Conservation (phyloP, 2,888 invertebrate species). For the Malachius bipustulatus region DNA sequence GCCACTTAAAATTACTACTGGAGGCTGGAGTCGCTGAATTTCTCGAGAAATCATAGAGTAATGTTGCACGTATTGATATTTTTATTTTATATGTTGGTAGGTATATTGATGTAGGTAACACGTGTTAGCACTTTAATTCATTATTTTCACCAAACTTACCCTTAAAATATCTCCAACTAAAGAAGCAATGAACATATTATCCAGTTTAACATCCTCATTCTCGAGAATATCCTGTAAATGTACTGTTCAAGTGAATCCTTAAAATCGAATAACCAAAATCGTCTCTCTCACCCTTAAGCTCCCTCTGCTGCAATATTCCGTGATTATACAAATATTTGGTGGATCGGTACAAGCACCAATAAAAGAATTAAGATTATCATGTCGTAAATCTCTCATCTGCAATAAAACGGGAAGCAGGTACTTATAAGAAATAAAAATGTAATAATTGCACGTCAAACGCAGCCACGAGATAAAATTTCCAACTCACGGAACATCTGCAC, state of each 20-base stretch:
- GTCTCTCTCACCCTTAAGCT: constrained; percentile 65
- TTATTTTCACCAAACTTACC: constrained; percentile 43
- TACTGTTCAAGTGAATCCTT: constrained; percentile 9
- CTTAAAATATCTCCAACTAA: constrained; percentile 88
- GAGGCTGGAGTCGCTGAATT: too few relatives aligned
- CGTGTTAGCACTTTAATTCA: not conserved
- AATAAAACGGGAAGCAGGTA: too few relatives aligned
- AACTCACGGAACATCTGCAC: too few relatives aligned
- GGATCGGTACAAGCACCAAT: constrained; percentile 87
- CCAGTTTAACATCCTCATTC: constrained; percentile 90
- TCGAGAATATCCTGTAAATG: constrained; percentile 72
- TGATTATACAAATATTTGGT: constrained; percentile 79
- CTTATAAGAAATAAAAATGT: too few relatives aligned
- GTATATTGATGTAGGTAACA: too few relatives aligned
- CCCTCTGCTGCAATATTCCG: constrained; percentile 81
- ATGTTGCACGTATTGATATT: too few relatives aligned
- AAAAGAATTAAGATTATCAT: constrained; percentile 85
- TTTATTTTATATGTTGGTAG: too few relatives aligned
- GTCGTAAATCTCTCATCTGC: constrained; percentile 79
- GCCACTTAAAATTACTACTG: too few relatives aligned
- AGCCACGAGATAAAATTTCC: too few relatives aligned
- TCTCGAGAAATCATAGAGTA: too few relatives aligned
- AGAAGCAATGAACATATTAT: constrained; percentile 93
- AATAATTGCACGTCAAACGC: too few relatives aligned
- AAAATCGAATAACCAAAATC: too few relatives aligned